A percentile compares a stretch with the other conserved stretches of the same genome.
Evolutionary conservation across 23 tunicate species (phyloP).

Genomic region (Trididemnum miniatum): DNA sequence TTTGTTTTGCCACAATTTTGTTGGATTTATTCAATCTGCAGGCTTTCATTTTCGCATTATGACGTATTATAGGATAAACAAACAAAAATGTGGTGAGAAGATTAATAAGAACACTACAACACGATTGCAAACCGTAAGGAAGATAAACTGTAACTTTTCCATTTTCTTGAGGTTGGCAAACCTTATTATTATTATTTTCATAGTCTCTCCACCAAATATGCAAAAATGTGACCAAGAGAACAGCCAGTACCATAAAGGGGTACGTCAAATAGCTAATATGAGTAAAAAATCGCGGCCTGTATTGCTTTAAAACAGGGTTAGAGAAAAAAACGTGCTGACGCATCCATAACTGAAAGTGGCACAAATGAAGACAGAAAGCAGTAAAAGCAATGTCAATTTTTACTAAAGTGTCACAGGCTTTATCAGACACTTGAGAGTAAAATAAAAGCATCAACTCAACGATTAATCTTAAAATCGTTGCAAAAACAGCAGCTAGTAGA

Average conservation of each 20-base stretch:
- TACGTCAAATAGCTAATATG: conserved; percentile 43
- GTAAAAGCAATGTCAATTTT: conserved; percentile 46
- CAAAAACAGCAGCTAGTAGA: conserved; percentile 15
- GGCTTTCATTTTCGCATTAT: conserved; percentile 34
- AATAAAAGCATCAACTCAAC: conserved; percentile 38
- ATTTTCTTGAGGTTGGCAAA: conserved; percentile 9
- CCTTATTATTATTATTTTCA: neutral
- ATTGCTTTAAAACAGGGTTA: conserved; percentile 47
- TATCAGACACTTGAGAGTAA: conserved; percentile 19
- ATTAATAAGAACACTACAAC: conserved; percentile 45
- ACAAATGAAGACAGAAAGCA: conserved; percentile 41
- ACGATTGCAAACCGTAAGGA: conserved; percentile 40
- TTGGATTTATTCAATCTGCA: neutral
- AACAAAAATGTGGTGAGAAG: conserved; percentile 43
- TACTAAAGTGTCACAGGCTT: conserved; percentile 40
- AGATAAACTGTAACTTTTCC: conserved; percentile 3
- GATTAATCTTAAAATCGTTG: conserved; percentile 16
- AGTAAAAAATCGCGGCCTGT: conserved; percentile 33
- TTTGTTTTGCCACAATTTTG: neutral
- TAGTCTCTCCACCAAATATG: conserved; percentile 70
- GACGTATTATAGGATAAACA: conserved; percentile 49
- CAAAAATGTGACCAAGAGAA: conserved; percentile 7
- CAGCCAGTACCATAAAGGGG: conserved; percentile 27
- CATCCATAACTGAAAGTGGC: conserved; percentile 67
- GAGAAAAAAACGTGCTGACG: conserved; percentile 55